Base-by-base conservation (phyloP, 2,113 vertebrate species). In the Albula glossodonta region DNA sequence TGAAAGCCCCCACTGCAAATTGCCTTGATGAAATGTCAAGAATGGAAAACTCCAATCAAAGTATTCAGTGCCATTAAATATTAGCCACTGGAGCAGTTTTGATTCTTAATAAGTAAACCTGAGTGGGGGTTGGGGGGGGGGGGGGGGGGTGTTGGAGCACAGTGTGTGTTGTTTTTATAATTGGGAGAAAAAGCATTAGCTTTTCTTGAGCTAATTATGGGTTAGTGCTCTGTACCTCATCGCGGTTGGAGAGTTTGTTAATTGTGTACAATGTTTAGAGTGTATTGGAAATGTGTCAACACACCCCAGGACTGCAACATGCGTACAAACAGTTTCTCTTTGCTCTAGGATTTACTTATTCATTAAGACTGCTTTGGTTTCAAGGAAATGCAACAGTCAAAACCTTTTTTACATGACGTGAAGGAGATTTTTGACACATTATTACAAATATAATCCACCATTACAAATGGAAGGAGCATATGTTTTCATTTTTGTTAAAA, bases 21-120 rank as follows among this genome's bases (percentile, higher is more conserved):
- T 91, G 88, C 82, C 90, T 74, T 89, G 89, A 87, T 83, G 88
- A 89, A 82, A 87, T 86, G 88, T 89, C 90, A 89, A 90, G 89
- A 85, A 87, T 78, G 74, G 70, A 87, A 78, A 88, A 89, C 63
- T 89, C 87, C 88, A 92, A 91, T 89, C 88, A 88, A 86, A 88
- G 86, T 89, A 87, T 89, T 81, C 63, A 89, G 66, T 87, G 88
- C 90, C 88, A 93, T 93, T 91, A 93, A 91, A 88, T 89, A 83
- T 86, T 86, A 92, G 90, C 83, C 90, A 93, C 11, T 66, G 48
- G 88, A 90, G 89, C 88, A 79, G 83, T 86, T 56, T 87, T 63
- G 53, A 80, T 87, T 84, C 80, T 81, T 90, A 90, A 93, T 90
- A 87, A 92, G 86, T 79, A 87, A 51, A 80, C 82, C 83, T 51